A percentile compares a stretch with the other conserved stretches of the same genome.
Evolutionary conservation across 2,113 vertebrate genomes (phyloP).

Genomic region (Pteropus alecto): DNA sequence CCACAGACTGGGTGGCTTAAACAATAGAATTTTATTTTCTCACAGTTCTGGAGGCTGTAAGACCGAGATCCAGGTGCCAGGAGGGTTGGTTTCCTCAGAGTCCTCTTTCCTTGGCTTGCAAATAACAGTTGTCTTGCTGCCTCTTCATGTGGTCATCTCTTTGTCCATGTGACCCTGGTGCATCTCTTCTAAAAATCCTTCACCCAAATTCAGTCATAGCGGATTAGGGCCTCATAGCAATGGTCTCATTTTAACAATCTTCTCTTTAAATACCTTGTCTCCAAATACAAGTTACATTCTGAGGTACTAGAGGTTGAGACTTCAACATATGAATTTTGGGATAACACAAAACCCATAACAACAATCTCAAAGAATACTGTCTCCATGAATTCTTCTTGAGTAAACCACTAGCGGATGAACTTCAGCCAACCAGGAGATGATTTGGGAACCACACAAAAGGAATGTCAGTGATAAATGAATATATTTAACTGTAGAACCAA

Average conservation of each 20-base stretch:
- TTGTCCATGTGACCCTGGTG: neutral
- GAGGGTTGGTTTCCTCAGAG: neutral
- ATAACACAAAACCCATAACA: neutral
- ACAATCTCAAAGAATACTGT: neutral
- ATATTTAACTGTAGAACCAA: neutral
- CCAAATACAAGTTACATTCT: neutral
- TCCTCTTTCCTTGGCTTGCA: neutral
- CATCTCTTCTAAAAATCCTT: neutral
- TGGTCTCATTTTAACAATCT: neutral
- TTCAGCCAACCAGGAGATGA: neutral
- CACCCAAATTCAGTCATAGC: neutral
- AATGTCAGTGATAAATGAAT: neutral
- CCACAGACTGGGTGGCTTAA: neutral
- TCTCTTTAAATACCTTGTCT: neutral
- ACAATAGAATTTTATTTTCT: neutral
- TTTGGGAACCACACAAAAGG: neutral
- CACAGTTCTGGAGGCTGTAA: neutral
- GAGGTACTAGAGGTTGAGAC: neutral
- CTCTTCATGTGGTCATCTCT: neutral
- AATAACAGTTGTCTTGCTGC: neutral
- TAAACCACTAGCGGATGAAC: neutral
- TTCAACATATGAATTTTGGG: neutral
- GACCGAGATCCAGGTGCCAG: accelerated
- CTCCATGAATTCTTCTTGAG: neutral
- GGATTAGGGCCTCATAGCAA: neutral